Percentiles rank a stretch among this genome's conserved stretches.
Conservation (phyloP, 2,888 invertebrate species). For the Ennomos erosarius region DNA sequence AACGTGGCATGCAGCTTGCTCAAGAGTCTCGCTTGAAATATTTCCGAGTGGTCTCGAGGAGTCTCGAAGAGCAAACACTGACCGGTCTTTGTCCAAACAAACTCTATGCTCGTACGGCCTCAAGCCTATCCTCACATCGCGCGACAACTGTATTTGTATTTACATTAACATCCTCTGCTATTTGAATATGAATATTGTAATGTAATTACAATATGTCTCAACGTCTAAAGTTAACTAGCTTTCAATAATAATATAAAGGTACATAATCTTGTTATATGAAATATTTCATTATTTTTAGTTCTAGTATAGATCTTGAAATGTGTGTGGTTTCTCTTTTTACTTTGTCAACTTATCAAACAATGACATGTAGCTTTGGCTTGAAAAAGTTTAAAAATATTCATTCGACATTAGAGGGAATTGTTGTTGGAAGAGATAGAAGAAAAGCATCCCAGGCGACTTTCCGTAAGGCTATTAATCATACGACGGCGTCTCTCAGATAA, state of each 20-base stretch:
- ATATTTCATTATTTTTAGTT: too few species aligned
- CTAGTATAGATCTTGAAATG: too few species aligned
- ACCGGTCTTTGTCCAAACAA: slow-evolving; percentile 80
- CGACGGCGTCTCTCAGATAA: slow-evolving; percentile 68
- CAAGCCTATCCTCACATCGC: slow-evolving; percentile 64
- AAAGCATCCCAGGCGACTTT: slow-evolving; percentile 69
- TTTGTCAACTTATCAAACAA: slow-evolving; percentile 15
- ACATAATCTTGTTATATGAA: neutral
- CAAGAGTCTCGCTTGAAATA: slow-evolving; percentile 70
- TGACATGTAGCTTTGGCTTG: slow-evolving; percentile 26
- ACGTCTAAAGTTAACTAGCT: slow-evolving; percentile 30
- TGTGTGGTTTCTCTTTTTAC: slow-evolving; percentile 1
- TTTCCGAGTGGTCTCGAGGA: slow-evolving; percentile 77
- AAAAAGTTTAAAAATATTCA: slow-evolving; percentile 64
- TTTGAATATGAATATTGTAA: slow-evolving; percentile 75
- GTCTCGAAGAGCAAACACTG: slow-evolving; percentile 75
- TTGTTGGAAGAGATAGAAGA: slow-evolving; percentile 67
- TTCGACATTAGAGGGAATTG: slow-evolving; percentile 62
- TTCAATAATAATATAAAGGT: slow-evolving; percentile 3
- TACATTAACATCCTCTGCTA: slow-evolving; percentile 68
- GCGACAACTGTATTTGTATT: slow-evolving; percentile 68
- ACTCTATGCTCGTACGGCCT: slow-evolving; percentile 60
- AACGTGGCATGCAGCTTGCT: slow-evolving; percentile 51
- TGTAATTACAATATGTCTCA: slow-evolving; percentile 62
- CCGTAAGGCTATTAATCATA: slow-evolving; percentile 78